Conservation (phyloP, 2,888 invertebrate species). For the Thereva nobilitata region DNA sequence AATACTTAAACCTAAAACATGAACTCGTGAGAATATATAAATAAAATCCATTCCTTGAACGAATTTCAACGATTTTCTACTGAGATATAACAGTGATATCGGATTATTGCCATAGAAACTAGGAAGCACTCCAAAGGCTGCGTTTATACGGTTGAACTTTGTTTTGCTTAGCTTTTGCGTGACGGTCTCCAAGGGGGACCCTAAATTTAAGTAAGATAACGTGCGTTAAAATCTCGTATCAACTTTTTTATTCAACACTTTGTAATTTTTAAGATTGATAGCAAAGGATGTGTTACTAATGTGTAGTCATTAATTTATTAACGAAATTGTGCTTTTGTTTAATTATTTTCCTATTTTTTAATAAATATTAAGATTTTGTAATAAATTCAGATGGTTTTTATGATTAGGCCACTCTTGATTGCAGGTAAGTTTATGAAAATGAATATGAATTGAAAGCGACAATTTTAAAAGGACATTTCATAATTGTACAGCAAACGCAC, state of each 20-base stretch:
- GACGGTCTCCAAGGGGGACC: constrained; percentile 1
- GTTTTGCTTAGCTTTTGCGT: neutral
- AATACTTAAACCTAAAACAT: constrained; percentile 48
- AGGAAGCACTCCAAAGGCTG: constrained; percentile 1
- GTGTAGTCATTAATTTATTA: constrained; percentile 36
- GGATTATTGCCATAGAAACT: constrained; percentile 29
- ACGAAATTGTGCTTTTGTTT: constrained; percentile 26
- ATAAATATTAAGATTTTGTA: constrained; percentile 25
- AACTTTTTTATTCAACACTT: constrained; percentile 3
- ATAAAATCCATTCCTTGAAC: constrained; percentile 19
- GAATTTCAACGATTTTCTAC: constrained; percentile 19
- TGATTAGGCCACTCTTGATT: neutral
- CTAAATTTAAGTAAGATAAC: neutral
- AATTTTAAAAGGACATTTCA: too few relatives aligned
- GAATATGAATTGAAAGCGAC: too few relatives aligned
- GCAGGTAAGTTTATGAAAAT: neutral
- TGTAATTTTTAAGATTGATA: constrained; percentile 26
- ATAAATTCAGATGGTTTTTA: neutral
- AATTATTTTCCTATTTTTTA: constrained; percentile 23
- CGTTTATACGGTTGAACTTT: neutral
- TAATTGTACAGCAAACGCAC: too few relatives aligned
- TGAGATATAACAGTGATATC: constrained; percentile 16
- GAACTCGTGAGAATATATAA: constrained; percentile 12
- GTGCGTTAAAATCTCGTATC: neutral
- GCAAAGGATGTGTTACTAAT: constrained; percentile 43